Evolutionary conservation across 2,113 vertebrate genomes (phyloP).

Genomic region (Catharus fuscescens): DNA sequence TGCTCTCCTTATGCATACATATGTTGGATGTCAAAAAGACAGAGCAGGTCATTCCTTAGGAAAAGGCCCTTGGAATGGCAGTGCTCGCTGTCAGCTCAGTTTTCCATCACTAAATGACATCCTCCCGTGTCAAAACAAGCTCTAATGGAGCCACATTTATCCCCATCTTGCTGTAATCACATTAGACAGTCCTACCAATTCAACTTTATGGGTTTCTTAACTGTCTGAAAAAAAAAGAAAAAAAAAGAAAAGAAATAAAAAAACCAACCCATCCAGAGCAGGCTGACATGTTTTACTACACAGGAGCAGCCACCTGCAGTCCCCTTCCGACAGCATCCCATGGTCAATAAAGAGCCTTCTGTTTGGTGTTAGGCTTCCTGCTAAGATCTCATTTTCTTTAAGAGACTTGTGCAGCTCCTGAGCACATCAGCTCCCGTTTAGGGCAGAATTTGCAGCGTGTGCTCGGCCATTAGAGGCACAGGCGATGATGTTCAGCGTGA

Average conservation of each 20-base stretch:
- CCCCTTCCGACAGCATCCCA: neutral
- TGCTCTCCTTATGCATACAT: neutral
- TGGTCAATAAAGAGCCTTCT: constrained; percentile 23
- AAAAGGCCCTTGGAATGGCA: constrained; percentile 40
- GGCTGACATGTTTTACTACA: neutral
- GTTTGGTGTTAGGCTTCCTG: constrained; percentile 6
- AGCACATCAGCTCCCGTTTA: neutral
- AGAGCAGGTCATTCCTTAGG: constrained; percentile 20
- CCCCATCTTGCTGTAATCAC: constrained; percentile 47
- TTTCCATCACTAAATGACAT: constrained; percentile 46
- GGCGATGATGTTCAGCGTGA: accelerated
- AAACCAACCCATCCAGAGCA: neutral
- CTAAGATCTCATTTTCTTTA: constrained; percentile 34
- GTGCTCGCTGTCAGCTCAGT: neutral
- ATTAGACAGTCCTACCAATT: constrained; percentile 47
- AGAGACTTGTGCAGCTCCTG: neutral
- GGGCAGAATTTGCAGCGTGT: neutral
- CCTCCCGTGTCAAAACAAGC: constrained; percentile 18
- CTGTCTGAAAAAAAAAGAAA: neutral
- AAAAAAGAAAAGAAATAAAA: neutral
- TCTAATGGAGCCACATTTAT: constrained; percentile 36
- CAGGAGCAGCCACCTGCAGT: constrained; percentile 30
- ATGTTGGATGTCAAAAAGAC: constrained; percentile 31
- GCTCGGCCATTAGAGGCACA: neutral
- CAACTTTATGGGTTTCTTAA: constrained; percentile 31